phyloP scores from a whole-genome alignment of 2,888 invertebrate species.

The Amblyjoppa fuscipennis region DNA sequence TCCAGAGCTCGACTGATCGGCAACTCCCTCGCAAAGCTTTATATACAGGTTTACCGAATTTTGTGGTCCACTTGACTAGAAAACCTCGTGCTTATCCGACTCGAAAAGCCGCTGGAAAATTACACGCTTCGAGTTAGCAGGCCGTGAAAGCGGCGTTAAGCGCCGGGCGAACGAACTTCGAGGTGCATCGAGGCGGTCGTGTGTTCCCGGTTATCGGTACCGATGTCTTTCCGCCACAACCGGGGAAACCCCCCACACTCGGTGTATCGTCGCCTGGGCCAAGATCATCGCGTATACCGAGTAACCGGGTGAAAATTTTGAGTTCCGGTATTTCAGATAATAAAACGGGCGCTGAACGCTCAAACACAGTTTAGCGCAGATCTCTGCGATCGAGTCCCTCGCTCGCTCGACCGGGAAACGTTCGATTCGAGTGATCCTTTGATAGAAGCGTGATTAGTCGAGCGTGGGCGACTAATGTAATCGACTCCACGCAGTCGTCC shows the following conservation, averaged over 20 bases:
- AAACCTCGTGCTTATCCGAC: conserved; percentile 87
- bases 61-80: conserved; percentile 89
- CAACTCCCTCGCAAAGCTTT: conserved; percentile 83
- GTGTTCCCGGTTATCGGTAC: neutral
- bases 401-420: conserved; percentile 35
- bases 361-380: conserved; percentile 44
- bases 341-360: neutral
- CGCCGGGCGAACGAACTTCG: conserved; percentile 79
- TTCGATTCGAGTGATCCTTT: conserved; percentile 56
- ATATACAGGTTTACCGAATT: conserved; percentile 87
- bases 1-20: conserved; percentile 80
- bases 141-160: conserved; percentile 86
- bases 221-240: neutral
- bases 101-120: conserved; percentile 87
- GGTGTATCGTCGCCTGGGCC: too few relatives aligned
- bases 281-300: neutral
- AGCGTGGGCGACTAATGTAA: conserved; percentile 63
- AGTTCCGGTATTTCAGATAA: neutral
- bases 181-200: conserved; percentile 63
- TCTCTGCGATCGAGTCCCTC: conserved; percentile 3
- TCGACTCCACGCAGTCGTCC: conserved; percentile 56
- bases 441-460: conserved; percentile 51
- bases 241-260: too few relatives aligned
- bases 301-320: neutral
- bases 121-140: conserved; percentile 88